Evolutionary conservation across 2,113 vertebrate genomes (phyloP), one percentile per base, ranked within the genome.

Genomic region (Lagopus leucura): DNA sequence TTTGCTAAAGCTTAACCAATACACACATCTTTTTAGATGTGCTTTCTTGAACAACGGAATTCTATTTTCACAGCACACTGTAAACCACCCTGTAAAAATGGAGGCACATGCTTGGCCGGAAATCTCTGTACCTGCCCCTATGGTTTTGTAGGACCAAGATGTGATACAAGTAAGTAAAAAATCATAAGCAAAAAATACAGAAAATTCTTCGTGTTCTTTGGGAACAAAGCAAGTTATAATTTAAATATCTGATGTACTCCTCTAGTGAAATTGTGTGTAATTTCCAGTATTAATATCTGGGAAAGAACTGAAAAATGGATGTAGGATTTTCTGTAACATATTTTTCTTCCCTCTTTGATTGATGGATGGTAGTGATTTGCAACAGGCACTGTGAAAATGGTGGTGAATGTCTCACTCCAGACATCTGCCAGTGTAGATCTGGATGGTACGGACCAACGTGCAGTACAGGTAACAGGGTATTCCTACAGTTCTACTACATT

Each of bases 341-440:
- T 92, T 40, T 63, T 15, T 42, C 27, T n/a, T 32, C 27, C 38
- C 27, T 28, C 34, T 22, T 32, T 32, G 40, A 47, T 65, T 43
- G 88, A 58, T 74, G 18, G 61, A 20, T 65, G 60, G 57, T 57
- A 99, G 99, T 99, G 98, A 98, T 99, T 96, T 99, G 99, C 97
- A 99, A 97, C 95, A 98, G 98, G 42, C 98, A 99, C 93, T 99
- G 99, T 97, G 99, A 99, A 94, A 99, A 99, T 15, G 98, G 98
- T 63, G 98, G 99, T 0, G 65, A 98, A 83, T 99, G 99, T 77
- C 93, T 98, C 54, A 96, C 97, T 76, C 99, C 99, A 47, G 99
- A 99, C 57, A 97, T 97, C 80, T 99, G 98, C 89, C 96, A 98
- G 74, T 99, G 99, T 91, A 97, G 97, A 89, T 90, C 96, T 6